Base-by-base conservation (phyloP, 2,113 vertebrate species). In the Morone saxatilis region DNA sequence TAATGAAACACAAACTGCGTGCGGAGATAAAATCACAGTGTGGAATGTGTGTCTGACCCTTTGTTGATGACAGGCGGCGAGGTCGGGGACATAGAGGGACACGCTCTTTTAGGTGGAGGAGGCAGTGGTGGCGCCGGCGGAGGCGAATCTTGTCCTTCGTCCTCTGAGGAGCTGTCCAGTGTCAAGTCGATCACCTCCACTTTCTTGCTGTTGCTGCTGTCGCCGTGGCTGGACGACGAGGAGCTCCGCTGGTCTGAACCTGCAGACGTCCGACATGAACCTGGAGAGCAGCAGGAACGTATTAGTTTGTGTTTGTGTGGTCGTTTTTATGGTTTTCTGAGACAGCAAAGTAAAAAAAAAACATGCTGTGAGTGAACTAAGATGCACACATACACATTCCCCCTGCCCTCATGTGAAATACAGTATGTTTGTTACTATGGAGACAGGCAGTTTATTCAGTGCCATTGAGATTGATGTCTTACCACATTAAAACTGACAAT, bases 181-280 rank as follows among this genome's bases (percentile, higher is more conserved):
- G 98, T 99, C 90, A 99, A 90, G 91, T 99, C 98, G 60, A 99
- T 99, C 90, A 99, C 98, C 82, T 99, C 98, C 43, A 99, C 98
- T 47, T 97, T 98, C 94, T 96, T 98, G 57, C 96, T 94, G 81
- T 95, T 96, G 60, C 90, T 77, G 84, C 85, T 38, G 73, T 95
- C 96, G 80, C 90, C 66, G 85, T 95, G 93, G 76, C 84, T 76
- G 48, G 92, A 90, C 48, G 93, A 96, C 20, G 96, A 96, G 47
- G 95, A 95, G 47, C 94, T 96, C 91, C 84, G 96, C 95, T 98
- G 97, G 3, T 98, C 97, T 31, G 91, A 84, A 67, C 96, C 71
- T 0, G 96, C 89, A 2, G 96, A 96, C 50, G 95, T 96, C 92
- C 96, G 94, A 90, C 97, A 97, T 0, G 93, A 95, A 20, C 96